A percentile compares a stretch with the other conserved stretches of the same genome.
These are phyloP conservation scores for Nothoprocta pentlandii DNA, from an alignment of 2,113 vertebrate genomes.

Conservation along the genomic window DNA sequence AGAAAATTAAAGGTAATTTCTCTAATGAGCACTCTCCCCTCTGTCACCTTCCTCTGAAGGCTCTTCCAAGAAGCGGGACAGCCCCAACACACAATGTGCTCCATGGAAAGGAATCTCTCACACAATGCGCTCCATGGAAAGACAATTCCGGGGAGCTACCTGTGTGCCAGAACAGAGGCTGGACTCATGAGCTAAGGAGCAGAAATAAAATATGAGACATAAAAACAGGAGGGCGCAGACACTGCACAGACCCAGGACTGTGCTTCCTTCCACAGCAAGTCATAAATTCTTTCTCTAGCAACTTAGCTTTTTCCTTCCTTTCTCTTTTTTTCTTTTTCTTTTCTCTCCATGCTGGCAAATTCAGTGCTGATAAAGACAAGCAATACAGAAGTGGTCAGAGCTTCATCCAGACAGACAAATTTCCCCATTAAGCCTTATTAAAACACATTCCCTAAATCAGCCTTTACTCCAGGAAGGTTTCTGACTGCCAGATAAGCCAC, in stretches of 20 bases:
- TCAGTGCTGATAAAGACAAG: neutral
- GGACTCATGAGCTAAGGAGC: neutral
- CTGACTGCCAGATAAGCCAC: neutral
- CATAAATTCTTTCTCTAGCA: neutral
- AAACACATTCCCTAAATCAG: slow-evolving; percentile 2
- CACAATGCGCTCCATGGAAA: too few relatives aligned
- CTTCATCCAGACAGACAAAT: neutral
- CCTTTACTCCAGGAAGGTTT: neutral
- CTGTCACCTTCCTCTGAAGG: neutral
- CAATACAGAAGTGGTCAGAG: neutral
- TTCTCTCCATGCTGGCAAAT: neutral
- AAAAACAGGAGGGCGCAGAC: neutral
- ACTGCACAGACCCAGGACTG: neutral
- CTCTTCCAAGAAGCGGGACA: neutral
- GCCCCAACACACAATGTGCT: neutral
- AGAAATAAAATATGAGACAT: neutral
- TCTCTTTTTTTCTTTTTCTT: fast-evolving
- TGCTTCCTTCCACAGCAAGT: neutral
- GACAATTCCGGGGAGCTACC: too few relatives aligned
- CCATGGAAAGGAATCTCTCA: neutral
- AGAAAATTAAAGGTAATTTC: neutral
- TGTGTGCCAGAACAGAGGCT: neutral
- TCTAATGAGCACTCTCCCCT: neutral
- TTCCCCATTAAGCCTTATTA: neutral
- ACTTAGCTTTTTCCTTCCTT: neutral